These are phyloP conservation scores for Mycteria americana DNA, from an alignment of 2,797 vertebrate species.

Conservation along the genomic window DNA sequence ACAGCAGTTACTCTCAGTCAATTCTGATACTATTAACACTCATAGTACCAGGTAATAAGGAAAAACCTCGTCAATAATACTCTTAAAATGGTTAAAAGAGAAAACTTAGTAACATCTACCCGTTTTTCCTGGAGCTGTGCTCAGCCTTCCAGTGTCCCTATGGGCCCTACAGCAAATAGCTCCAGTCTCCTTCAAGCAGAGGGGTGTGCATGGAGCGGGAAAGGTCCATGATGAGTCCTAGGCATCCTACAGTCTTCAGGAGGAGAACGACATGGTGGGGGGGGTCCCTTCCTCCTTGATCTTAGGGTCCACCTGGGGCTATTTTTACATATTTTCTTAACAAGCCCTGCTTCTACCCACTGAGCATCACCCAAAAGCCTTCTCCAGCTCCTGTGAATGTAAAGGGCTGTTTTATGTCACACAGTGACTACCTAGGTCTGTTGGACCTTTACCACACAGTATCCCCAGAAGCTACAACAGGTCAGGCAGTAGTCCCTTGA, in stretches of 20 bases:
- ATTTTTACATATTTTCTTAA: neutral
- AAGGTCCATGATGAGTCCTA: neutral
- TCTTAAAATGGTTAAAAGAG: neutral
- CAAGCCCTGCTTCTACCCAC: neutral
- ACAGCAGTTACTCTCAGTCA: neutral
- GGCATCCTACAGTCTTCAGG: neutral
- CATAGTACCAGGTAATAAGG: neutral
- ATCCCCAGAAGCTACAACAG: neutral
- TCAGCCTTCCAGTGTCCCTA: neutral
- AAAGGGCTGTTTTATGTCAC: neutral
- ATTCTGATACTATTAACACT: neutral
- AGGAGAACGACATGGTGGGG: accelerated
- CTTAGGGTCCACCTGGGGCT: neutral
- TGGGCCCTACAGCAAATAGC: neutral
- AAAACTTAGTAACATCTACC: neutral
- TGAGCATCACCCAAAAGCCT: neutral
- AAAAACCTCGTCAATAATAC: neutral
- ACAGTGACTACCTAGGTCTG: neutral
- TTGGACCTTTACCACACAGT: neutral
- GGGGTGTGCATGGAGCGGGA: neutral
- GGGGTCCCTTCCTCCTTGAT: neutral
- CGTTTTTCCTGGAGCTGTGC: neutral
- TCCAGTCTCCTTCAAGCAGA: neutral
- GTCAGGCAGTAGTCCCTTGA: neutral
- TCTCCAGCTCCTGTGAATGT: neutral